phyloP scores from a whole-genome alignment of 2,888 invertebrate species.

The Argyresthia albistria region DNA sequence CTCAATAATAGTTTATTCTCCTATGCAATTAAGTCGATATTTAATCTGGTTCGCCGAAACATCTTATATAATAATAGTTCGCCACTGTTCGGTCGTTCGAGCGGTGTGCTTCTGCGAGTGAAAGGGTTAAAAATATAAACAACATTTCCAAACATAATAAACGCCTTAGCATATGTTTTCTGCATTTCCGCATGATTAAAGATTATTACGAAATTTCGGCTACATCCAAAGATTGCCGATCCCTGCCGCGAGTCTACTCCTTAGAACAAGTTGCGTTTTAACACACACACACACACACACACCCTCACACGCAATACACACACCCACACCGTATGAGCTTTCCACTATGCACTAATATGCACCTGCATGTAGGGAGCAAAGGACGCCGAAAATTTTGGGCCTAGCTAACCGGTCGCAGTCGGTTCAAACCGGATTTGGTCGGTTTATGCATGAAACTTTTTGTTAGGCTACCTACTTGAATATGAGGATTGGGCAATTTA shows the following conservation, averaged over 20 bases:
- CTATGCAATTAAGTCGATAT: too few species aligned
- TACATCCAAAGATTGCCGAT: conserved; percentile 18
- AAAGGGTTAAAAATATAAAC: too few species aligned
- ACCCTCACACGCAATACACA: conserved; percentile 15
- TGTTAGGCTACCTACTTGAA: too few species aligned
- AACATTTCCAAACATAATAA: too few species aligned
- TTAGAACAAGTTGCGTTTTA: conserved; percentile 65
- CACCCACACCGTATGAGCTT: conserved; percentile 12
- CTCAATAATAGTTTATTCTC: too few species aligned
- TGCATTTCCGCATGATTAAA: not conserved
- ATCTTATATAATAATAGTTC: too few species aligned
- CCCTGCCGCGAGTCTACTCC: conserved; percentile 51
- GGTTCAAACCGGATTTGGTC: not conserved
- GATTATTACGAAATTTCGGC: not conserved
- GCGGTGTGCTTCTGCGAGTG: too few species aligned
- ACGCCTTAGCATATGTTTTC: too few species aligned
- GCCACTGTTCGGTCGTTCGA: too few species aligned
- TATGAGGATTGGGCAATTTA: too few species aligned
- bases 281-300: conserved; percentile 29
- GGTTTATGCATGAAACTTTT: not conserved
- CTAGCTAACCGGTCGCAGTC: conserved; percentile 7
- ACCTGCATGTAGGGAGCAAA: conserved; percentile 24
- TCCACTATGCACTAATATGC: conserved; percentile 32
- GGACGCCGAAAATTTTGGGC: conserved; percentile 6
- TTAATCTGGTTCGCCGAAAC: too few species aligned